A percentile compares a stretch with the other conserved stretches of the same genome.
Conservation (phyloP, 2,797 vertebrate species). For the Sphaeramia orbicularis region DNA sequence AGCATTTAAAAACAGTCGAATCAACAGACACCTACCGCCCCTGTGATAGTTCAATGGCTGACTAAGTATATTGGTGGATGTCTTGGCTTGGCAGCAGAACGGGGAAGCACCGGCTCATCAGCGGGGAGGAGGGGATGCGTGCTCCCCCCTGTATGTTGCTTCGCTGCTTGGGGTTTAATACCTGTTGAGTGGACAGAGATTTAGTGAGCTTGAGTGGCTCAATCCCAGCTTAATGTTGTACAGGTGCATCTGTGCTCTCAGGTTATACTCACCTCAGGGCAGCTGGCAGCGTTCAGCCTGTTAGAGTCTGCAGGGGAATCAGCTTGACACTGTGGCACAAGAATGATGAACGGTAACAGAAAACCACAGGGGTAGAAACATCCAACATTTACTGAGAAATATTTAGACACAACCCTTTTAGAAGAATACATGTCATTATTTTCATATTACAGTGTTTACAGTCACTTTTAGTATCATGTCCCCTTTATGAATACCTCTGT, state of each 20-base stretch:
- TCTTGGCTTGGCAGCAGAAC: constrained; percentile 29
- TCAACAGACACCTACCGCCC: constrained; percentile 8
- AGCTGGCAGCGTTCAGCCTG: constrained; percentile 46
- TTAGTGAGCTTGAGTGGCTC: constrained; percentile 64
- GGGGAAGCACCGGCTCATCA: constrained; percentile 50
- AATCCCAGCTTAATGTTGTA: constrained; percentile 70
- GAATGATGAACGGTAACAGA: background rate
- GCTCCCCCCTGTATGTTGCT: constrained; percentile 42
- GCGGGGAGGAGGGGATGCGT: constrained; percentile 48
- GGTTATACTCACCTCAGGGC: constrained; percentile 65
- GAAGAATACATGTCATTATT: no score
- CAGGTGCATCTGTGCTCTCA: constrained; percentile 62
- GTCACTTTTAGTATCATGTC: background rate
- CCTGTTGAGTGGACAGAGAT: constrained; percentile 80
- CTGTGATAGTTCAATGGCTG: constrained; percentile 46
- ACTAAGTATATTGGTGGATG: constrained; percentile 21
- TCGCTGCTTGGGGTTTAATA: constrained; percentile 70
- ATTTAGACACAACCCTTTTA: background rate
- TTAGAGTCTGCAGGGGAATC: constrained; percentile 39
- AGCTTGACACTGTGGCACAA: constrained; percentile 25
- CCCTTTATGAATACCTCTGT: background rate
- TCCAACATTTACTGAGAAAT: background rate
- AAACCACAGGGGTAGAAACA: constrained; percentile 5
- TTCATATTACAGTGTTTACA: no score
- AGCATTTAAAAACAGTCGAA: constrained; percentile 16